phyloP scores from a whole-genome alignment of 2,888 invertebrate genomes.

The Pandemis corylana region DNA sequence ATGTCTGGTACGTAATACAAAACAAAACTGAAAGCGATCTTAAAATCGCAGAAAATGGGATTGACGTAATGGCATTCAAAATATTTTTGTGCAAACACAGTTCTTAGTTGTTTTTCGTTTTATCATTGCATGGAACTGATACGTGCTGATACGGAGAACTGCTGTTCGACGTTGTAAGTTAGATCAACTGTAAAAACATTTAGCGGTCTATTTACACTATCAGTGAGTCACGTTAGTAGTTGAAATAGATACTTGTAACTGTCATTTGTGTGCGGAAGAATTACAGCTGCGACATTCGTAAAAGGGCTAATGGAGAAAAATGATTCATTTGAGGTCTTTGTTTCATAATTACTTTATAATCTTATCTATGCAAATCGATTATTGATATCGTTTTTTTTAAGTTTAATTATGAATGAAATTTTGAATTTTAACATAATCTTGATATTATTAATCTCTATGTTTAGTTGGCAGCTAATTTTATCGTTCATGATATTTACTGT shows the following conservation, averaged over 20 bases:
- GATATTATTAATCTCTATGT: not conserved
- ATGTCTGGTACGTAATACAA: constrained; percentile 1
- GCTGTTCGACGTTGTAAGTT: constrained; percentile 15
- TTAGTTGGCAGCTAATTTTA: constrained; percentile 5
- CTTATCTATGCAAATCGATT: not conserved
- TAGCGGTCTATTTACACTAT: constrained; percentile 31
- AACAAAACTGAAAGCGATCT: not conserved
- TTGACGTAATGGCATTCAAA: constrained; percentile 28
- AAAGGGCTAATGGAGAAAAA: not conserved
- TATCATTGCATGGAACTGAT: constrained; percentile 30
- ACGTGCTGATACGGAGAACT: constrained; percentile 37
- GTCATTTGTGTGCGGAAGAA: constrained; percentile 16
- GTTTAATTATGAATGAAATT: not conserved
- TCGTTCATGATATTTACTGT: not conserved
- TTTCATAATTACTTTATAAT: not conserved
- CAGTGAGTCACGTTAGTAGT: constrained; percentile 24
- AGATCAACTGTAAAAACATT: constrained; percentile 38
- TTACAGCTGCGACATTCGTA: not conserved
- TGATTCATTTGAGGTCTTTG: not conserved
- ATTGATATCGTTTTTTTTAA: not conserved
- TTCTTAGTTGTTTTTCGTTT: constrained; percentile 26
- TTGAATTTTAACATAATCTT: not conserved
- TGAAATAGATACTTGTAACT: constrained; percentile 14
- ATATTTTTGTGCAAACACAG: constrained; percentile 22
- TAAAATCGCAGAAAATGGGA: constrained; percentile 3